These are phyloP conservation scores for Parnassius mnemosyne DNA, from an alignment of 2,888 invertebrate species.

Conservation along the genomic window DNA sequence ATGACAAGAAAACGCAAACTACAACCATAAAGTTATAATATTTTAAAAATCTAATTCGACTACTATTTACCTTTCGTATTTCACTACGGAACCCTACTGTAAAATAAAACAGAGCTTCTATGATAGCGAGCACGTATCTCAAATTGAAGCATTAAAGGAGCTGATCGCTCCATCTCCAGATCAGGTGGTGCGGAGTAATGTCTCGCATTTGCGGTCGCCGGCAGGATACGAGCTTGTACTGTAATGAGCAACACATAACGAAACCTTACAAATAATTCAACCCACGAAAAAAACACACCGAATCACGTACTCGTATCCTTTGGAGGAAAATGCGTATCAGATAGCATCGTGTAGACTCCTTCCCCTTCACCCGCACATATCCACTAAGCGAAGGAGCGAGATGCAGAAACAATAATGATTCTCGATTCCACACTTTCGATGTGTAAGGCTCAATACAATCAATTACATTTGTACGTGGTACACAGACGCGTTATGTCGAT, in stretches of 20 bases:
- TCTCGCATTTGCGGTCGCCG: conserved; percentile 76
- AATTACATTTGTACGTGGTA: conserved; percentile 75
- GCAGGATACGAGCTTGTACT: conserved; percentile 76
- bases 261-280: conserved; percentile 80
- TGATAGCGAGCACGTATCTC: conserved; percentile 54
- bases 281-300: conserved; percentile 76
- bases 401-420: conserved; percentile 59
- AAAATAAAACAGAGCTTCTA: conserved; percentile 17
- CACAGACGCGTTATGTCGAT: conserved; percentile 68
- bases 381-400: conserved; percentile 42
- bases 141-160: conserved; percentile 58
- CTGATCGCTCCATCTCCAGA: conserved; percentile 45
- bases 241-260: conserved; percentile 80
- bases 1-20: background rate
- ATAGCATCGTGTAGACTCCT: conserved; percentile 58
- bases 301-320: conserved; percentile 78
- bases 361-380: conserved; percentile 46
- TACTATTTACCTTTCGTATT: background rate
- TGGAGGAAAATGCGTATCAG: conserved; percentile 77
- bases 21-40: background rate
- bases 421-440: conserved; percentile 65
- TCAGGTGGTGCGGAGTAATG: conserved; percentile 71
- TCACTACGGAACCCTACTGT: conserved; percentile 13
- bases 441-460: conserved; percentile 74
- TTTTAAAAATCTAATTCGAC: too few species aligned